phyloP scores from a whole-genome alignment of 2,113 vertebrate genomes.

The Ranitomeya variabilis region DNA sequence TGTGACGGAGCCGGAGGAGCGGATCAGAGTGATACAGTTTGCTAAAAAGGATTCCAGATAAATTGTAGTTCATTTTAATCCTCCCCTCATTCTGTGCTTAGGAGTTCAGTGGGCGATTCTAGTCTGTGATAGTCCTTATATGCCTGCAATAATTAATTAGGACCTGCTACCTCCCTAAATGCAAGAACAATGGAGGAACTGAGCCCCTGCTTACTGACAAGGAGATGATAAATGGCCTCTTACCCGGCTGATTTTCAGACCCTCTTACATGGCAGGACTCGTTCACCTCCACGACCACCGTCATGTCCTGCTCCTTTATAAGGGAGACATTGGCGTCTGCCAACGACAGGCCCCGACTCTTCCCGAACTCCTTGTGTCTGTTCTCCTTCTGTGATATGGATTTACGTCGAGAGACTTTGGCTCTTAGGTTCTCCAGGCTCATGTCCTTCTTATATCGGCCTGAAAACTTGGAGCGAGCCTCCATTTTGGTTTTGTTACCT shows the following conservation, averaged over 20 bases:
- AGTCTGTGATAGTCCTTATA: too few species aligned
- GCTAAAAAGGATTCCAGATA: too few species aligned
- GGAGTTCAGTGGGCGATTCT: too few species aligned
- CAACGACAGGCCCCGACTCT: conserved; percentile 77
- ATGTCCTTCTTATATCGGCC: conserved; percentile 77
- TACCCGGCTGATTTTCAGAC: conserved; percentile 63
- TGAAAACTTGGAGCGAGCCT: conserved; percentile 73
- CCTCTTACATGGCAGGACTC: conserved; percentile 60
- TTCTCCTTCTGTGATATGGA: conserved; percentile 87
- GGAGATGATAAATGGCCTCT: conserved; percentile 17
- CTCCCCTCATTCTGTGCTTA: too few species aligned
- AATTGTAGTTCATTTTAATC: too few species aligned
- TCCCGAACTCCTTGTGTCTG: conserved; percentile 77
- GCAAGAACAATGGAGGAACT: neutral
- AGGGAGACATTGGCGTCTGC: conserved; percentile 67
- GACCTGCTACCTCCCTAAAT: too few species aligned
- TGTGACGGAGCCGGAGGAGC: too few species aligned
- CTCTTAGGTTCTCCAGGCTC: conserved; percentile 81
- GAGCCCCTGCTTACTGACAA: neutral
- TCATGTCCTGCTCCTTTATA: conserved; percentile 61
- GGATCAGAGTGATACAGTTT: too few species aligned
- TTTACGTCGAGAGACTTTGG: conserved; percentile 81
- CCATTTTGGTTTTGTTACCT: conserved; percentile 59
- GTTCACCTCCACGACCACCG: conserved; percentile 60
- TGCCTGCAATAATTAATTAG: too few species aligned